Evolutionary conservation across 2,113 vertebrate species (phyloP), one percentile per base, ranked within the genome.

Genomic region (Rallus limicola): DNA sequence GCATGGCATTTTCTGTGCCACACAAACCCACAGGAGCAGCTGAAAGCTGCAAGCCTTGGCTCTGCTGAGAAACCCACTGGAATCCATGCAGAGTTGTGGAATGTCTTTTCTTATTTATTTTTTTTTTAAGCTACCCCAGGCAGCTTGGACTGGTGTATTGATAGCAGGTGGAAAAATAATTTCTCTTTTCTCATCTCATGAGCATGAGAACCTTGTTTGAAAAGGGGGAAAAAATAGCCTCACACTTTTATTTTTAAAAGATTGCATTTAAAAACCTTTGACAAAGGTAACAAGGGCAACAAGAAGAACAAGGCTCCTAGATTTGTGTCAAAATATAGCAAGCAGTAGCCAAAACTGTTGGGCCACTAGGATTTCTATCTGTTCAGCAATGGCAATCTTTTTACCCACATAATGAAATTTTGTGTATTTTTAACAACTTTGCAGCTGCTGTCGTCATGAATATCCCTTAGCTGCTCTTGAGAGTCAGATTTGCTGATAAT

Each of bases 341-440:
- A 70, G 26, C 34, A 42, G 20, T 36, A 48, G 34, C 48, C 92
- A 87, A 91, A 96, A 94, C 36, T 80, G 92, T 23, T 65, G 56
- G 84, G 67, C 63, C 0, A 0, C 67, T 95, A 92, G 74, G 82
- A 93, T 88, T 96, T 94, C 76, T 95, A 48, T 85, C 82, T 90
- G 67, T 68, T 88, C 70, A 92, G 56, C 52, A 88, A 77, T 62
- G 68, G 36, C 42, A 92, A 31, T 84, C 60, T 74, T 90, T 72
- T 88, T 84, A 80, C 87, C 82, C 77, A 86, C 69, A 65, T 46
- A 77, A 56, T n/a, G 81, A 94, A 91, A 93, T 94, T 95, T 95
- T 85, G 52, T 92, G 7, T 96, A 97, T 96, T 94, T 95, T 96
- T 94, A 96, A 95, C 92, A 82, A 76, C 86, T 96, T 95, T 85